Percentiles rank a stretch among this genome's conserved stretches.
Conservation (phyloP, 2,888 invertebrate genomes). For the Thecocarcelia acutangulata region DNA sequence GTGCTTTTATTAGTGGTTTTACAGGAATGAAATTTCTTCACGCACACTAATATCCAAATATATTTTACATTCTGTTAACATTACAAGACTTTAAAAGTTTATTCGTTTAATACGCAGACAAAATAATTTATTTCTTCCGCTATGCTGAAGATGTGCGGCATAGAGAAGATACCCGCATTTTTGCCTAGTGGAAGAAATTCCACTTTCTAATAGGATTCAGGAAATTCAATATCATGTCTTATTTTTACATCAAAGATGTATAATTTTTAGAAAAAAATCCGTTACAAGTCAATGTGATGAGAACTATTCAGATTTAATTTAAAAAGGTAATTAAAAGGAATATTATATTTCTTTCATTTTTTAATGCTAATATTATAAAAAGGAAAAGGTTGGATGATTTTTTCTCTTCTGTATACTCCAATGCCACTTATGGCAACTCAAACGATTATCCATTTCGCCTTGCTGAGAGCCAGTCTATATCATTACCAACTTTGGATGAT, state of each 20-base stretch:
- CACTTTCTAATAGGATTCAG: slow-evolving; percentile 1
- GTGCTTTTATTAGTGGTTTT: slow-evolving; percentile 18
- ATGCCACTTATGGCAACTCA: no score
- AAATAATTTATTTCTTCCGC: slow-evolving; percentile 62
- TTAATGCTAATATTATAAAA: no score
- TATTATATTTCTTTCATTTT: no score
- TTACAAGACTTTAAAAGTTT: slow-evolving; percentile 19
- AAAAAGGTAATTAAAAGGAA: no score
- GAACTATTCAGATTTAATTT: neutral
- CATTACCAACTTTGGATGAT: no score
- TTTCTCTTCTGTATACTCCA: no score
- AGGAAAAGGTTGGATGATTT: no score
- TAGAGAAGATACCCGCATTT: neutral
- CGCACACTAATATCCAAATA: neutral
- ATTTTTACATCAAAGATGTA: slow-evolving; percentile 17
- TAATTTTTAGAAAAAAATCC: neutral
- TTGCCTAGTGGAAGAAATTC: neutral
- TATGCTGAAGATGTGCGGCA: slow-evolving; percentile 16
- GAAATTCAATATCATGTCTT: slow-evolving; percentile 51
- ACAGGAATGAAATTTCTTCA: neutral
- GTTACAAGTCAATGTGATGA: no score
- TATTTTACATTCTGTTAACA: neutral
- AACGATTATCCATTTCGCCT: no score
- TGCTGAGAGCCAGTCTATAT: no score
- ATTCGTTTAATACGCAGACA: slow-evolving; percentile 44